These are phyloP conservation scores for Sinocyclocheilus anophthalmus DNA, from an alignment of 2,113 vertebrate species.

Conservation along the genomic window DNA sequence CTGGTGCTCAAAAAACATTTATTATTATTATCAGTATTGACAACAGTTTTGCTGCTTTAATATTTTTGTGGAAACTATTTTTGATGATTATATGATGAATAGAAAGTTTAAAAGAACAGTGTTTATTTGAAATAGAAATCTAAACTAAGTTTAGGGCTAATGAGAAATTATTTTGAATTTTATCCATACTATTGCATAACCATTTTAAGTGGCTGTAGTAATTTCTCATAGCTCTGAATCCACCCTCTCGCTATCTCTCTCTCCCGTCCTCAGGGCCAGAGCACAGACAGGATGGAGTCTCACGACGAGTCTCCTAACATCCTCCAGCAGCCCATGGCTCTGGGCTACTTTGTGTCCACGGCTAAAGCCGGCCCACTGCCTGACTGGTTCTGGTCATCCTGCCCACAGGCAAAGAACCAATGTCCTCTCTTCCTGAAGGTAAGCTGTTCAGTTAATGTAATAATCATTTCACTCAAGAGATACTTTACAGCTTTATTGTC, in stretches of 20 bases:
- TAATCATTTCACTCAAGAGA: neutral
- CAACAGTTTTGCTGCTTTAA: too few relatives aligned
- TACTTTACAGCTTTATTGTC: neutral
- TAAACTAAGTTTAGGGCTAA: neutral
- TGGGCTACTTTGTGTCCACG: slow-evolving; percentile 97
- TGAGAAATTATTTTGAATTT: neutral
- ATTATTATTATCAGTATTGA: too few relatives aligned
- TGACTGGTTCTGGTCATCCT: slow-evolving; percentile 99
- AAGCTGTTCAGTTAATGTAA: neutral
- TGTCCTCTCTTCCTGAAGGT: slow-evolving; percentile 90
- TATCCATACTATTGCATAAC: neutral
- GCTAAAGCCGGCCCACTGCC: slow-evolving; percentile 98
- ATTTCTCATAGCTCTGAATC: neutral
- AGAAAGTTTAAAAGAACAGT: neutral
- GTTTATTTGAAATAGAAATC: neutral
- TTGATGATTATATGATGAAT: neutral
- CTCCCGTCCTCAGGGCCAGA: slow-evolving; percentile 82
- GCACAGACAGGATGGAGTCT: slow-evolving; percentile 94
- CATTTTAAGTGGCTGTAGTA: neutral
- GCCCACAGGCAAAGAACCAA: slow-evolving; percentile 98
- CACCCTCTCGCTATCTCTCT: neutral
- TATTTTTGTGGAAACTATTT: neutral
- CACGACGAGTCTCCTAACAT: slow-evolving; percentile 98
- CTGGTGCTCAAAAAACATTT: neutral
- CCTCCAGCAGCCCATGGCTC: slow-evolving; percentile 96